Evolutionary conservation across 2,888 invertebrate species (phyloP).

Genomic region (Apoda limacodes): DNA sequence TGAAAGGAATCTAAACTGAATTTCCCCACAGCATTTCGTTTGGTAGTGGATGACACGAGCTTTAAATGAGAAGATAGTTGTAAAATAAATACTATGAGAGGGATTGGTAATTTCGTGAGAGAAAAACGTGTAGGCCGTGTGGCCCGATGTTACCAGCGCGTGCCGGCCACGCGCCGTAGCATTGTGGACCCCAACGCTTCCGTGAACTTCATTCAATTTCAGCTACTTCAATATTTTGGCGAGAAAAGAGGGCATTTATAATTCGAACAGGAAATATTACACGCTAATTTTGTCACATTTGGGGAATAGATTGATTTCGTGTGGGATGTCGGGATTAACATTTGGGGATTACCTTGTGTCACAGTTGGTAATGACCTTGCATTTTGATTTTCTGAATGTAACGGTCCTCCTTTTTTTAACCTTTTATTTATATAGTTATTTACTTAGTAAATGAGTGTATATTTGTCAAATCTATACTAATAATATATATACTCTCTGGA

Average conservation of each 20-base stretch:
- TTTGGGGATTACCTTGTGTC: too few relatives aligned
- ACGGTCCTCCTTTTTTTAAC: too few relatives aligned
- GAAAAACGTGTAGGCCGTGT: slow-evolving; percentile 33
- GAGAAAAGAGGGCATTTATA: slow-evolving; percentile 51
- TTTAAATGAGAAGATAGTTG: slow-evolving; percentile 56
- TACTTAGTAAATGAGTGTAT: too few relatives aligned
- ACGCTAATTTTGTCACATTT: slow-evolving; percentile 65
- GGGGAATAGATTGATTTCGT: slow-evolving; percentile 55
- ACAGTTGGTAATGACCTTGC: too few relatives aligned
- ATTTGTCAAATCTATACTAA: too few relatives aligned
- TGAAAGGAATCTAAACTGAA: slow-evolving; percentile 63
- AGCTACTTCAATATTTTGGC: slow-evolving; percentile 36
- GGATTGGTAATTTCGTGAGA: slow-evolving; percentile 26
- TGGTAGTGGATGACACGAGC: slow-evolving; percentile 46
- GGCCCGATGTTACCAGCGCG: slow-evolving; percentile 32
- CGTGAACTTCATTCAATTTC: slow-evolving; percentile 18
- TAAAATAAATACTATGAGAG: slow-evolving; percentile 54
- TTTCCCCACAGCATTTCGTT: slow-evolving; percentile 42
- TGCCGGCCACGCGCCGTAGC: slow-evolving; percentile 23
- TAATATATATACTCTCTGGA: too few relatives aligned
- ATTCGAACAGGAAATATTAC: slow-evolving; percentile 64
- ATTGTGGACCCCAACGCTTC: slow-evolving; percentile 10
- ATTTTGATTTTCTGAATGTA: too few relatives aligned
- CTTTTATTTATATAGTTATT: too few relatives aligned
- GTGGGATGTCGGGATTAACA: slow-evolving; percentile 37